Conservation (phyloP, 2,113 vertebrate species). For the Chaetodon auriga region DNA sequence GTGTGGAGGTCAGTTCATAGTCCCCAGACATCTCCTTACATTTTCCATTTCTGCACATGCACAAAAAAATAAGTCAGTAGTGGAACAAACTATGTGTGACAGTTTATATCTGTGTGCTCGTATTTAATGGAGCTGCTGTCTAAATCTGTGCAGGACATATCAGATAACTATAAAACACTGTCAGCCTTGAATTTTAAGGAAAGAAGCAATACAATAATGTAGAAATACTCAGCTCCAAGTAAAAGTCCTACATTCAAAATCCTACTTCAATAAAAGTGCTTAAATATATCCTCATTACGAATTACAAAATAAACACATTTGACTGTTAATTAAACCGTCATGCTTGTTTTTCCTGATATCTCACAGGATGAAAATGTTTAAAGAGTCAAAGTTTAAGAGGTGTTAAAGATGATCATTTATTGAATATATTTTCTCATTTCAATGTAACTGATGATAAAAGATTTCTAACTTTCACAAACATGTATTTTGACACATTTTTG, state of each 20-base stretch:
- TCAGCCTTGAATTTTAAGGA: neutral
- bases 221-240: too few species aligned
- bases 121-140: neutral
- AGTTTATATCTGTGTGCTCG: neutral
- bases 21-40: constrained; percentile 72
- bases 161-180: neutral
- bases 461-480: neutral
- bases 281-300: too few species aligned
- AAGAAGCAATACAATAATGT: too few species aligned
- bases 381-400: neutral
- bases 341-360: neutral
- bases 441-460: neutral
- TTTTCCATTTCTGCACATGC: constrained; percentile 63
- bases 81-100: neutral
- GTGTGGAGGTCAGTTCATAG: constrained; percentile 76
- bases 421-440: neutral
- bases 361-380: neutral
- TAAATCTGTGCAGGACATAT: neutral
- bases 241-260: too few species aligned
- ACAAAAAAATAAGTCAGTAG: neutral
- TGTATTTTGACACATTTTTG: neutral
- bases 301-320: too few species aligned
- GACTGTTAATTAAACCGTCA: too few species aligned
- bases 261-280: too few species aligned
- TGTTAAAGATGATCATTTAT: neutral